Conservation (phyloP, 2,888 invertebrate genomes). For the Odontocolon sp. region DNA sequence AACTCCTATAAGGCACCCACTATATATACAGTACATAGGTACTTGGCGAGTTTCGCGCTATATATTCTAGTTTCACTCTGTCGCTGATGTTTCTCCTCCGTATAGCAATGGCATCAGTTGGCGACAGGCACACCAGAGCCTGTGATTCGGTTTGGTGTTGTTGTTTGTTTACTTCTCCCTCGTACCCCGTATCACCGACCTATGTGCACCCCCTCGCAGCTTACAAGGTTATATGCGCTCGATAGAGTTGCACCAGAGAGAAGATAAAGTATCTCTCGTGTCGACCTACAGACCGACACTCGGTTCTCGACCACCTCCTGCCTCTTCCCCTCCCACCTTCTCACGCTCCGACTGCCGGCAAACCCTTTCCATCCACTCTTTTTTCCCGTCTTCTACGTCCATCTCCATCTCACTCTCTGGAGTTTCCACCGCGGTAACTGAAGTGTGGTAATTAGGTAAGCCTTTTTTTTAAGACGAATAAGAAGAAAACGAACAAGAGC, state of each 20-base stretch:
- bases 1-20: too few relatives aligned
- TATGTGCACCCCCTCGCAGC: conserved; percentile 20
- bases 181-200: background rate
- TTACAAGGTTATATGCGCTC: conserved; percentile 53
- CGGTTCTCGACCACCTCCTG: conserved; percentile 20
- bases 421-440: conserved; percentile 13
- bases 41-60: background rate
- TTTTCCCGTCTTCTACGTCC: background rate
- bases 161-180: conserved; percentile 19
- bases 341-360: background rate
- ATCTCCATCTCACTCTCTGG: background rate
- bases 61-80: conserved; percentile 21
- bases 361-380: conserved; percentile 22
- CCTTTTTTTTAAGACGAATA: conserved; percentile 51
- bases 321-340: background rate
- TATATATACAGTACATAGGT: background rate
- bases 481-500: conserved; percentile 39
- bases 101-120: background rate
- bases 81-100: background rate
- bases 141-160: conserved; percentile 8
- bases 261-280: conserved; percentile 30
- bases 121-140: conserved; percentile 2
- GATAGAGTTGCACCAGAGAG: conserved; percentile 31
- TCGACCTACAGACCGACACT: conserved; percentile 35
- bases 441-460: conserved; percentile 57